Conservation (phyloP, 2,113 vertebrate genomes). For the Salminus brasiliensis region DNA sequence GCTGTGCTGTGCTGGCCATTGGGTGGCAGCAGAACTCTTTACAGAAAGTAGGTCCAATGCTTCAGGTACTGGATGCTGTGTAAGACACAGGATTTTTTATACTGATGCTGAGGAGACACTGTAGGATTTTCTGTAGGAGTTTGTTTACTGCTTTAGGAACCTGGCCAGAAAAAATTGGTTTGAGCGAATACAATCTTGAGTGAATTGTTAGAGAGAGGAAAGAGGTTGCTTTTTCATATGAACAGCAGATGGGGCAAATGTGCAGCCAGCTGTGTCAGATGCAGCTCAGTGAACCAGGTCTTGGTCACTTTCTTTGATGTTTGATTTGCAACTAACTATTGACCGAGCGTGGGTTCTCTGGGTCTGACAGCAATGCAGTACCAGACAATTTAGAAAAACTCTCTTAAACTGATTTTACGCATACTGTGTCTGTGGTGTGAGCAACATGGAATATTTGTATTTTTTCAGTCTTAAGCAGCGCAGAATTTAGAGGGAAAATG, state of each 20-base stretch:
- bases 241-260: conserved; percentile 65
- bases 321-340: no score
- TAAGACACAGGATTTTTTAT: no score
- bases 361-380: no score
- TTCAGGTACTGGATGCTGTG: background rate
- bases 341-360: no score
- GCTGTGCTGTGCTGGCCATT: conserved; percentile 23
- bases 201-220: background rate
- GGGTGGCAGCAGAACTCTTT: conserved; percentile 23
- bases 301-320: no score
- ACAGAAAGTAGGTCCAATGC: background rate
- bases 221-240: background rate
- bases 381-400: no score
- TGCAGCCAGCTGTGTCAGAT: background rate
- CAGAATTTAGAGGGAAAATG: no score
- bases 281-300: background rate
- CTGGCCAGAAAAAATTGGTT: background rate
- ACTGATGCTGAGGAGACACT: no score
- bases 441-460: no score
- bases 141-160: background rate
- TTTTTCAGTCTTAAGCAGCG: no score
- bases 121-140: background rate
- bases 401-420: no score
- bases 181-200: background rate
- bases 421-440: no score